Percentiles rank a stretch among this genome's conserved stretches.
Evolutionary conservation across 2,797 vertebrate genomes (phyloP).

Genomic region (Limosa lapponica): DNA sequence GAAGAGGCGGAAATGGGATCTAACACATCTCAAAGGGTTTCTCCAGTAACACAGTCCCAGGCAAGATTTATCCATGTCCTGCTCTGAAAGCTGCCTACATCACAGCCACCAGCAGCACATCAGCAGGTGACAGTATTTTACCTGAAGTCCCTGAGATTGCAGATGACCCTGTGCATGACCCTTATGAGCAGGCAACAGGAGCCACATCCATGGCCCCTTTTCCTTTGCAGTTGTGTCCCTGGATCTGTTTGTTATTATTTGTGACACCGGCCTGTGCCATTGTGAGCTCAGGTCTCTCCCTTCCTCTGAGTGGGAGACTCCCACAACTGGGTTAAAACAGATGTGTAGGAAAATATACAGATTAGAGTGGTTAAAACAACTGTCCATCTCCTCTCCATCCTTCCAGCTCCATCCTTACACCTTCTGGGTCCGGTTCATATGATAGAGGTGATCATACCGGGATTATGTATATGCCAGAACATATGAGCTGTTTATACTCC

Average conservation of each 20-base stretch:
- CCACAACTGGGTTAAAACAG: not conserved
- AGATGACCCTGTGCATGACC: not conserved
- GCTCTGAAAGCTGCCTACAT: not conserved
- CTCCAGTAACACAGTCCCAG: not conserved
- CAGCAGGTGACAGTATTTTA: not conserved
- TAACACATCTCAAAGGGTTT: not conserved
- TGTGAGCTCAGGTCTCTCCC: not conserved
- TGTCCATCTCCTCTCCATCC: not conserved
- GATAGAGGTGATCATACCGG: not conserved
- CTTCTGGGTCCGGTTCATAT: not conserved
- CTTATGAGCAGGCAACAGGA: not conserved
- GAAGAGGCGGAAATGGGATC: not conserved
- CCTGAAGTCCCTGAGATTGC: not conserved
- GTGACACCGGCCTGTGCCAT: not conserved
- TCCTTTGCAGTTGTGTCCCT: not conserved
- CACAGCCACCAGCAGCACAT: not conserved
- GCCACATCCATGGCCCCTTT: not conserved
- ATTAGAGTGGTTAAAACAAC: not conserved
- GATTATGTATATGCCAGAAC: not conserved
- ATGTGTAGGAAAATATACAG: not conserved
- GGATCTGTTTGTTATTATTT: not conserved
- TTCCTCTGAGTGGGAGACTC: not conserved
- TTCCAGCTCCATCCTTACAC: not conserved
- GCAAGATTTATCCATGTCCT: not conserved
- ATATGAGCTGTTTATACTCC: rapidly evolving